Evolutionary conservation across 2,113 vertebrate species (phyloP).

Genomic region (Sturnus vulgaris): DNA sequence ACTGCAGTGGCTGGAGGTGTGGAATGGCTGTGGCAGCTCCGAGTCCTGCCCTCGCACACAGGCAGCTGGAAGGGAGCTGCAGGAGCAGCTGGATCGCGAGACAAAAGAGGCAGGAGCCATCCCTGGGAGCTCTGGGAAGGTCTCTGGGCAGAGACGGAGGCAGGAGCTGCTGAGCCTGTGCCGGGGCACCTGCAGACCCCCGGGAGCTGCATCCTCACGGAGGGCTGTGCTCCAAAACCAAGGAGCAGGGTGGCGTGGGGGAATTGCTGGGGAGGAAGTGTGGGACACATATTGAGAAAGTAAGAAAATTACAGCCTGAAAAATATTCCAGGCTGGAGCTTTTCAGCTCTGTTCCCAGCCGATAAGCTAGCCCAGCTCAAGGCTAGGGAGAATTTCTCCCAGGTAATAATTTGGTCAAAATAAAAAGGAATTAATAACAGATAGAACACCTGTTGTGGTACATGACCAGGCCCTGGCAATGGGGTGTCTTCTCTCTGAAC

Average conservation of each 20-base stretch:
- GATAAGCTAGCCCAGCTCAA: too few species aligned
- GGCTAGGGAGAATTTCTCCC: too few species aligned
- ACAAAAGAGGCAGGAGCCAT: neutral
- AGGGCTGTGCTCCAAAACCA: neutral
- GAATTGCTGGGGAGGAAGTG: neutral
- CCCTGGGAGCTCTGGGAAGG: neutral
- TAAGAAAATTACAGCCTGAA: too few species aligned
- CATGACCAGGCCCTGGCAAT: too few species aligned
- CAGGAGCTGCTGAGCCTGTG: neutral
- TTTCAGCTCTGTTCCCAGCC: too few species aligned
- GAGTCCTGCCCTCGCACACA: neutral
- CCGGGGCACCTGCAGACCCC: rapidly evolving
- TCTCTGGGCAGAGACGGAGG: neutral
- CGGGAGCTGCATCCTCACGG: rapidly evolving
- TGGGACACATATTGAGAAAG: too few species aligned
- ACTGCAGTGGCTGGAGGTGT: rapidly evolving
- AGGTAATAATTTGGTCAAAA: too few species aligned
- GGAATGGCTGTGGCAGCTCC: rapidly evolving
- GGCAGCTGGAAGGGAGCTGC: neutral
- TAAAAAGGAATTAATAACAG: too few species aligned
- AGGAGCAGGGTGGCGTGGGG: rapidly evolving
- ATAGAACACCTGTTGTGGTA: too few species aligned
- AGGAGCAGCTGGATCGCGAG: neutral
- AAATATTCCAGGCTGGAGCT: too few species aligned
- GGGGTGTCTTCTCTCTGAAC: too few species aligned